These are phyloP conservation scores for Acrocera orbiculus DNA, from an alignment of 2,888 invertebrate genomes.

Conservation along the genomic window DNA sequence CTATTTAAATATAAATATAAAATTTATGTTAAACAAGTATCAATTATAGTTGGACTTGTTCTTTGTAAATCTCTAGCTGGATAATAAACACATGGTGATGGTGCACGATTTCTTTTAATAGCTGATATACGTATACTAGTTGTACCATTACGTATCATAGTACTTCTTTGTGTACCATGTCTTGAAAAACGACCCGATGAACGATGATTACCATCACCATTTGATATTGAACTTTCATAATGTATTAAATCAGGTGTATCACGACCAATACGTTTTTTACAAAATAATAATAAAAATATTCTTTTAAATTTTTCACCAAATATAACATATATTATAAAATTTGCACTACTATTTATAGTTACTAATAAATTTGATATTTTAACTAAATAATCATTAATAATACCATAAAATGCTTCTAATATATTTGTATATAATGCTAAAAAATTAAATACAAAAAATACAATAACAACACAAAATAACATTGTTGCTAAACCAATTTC, in stretches of 20 bases:
- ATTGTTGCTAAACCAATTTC: constrained; percentile 91
- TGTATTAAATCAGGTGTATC: constrained; percentile 58
- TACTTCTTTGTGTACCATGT: constrained; percentile 32
- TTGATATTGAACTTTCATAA: constrained; percentile 68
- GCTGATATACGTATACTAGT: constrained; percentile 23
- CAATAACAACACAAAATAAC: constrained; percentile 84
- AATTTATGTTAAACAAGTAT: too few relatives aligned
- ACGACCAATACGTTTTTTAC: constrained; percentile 43
- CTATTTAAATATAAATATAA: too few relatives aligned
- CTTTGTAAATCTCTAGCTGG: constrained; percentile 29
- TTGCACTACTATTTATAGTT: constrained; percentile 92
- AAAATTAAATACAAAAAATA: constrained; percentile 86
- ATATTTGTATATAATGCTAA: constrained; percentile 73
- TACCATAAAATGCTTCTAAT: constrained; percentile 58
- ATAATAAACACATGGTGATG: constrained; percentile 33
- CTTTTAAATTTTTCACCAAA: constrained; percentile 93
- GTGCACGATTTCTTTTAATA: constrained; percentile 27
- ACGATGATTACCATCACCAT: constrained; percentile 51
- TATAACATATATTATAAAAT: constrained; percentile 94
- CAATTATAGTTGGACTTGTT: constrained; percentile 21
- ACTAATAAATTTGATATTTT: constrained; percentile 81
- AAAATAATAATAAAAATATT: constrained; percentile 64
- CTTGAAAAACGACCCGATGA: constrained; percentile 40
- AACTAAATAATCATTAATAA: constrained; percentile 50
- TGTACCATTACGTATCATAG: background rate